These are phyloP conservation scores for Peromyscus eremicus DNA, from an alignment of 2,797 vertebrate genomes.

Conservation along the genomic window DNA sequence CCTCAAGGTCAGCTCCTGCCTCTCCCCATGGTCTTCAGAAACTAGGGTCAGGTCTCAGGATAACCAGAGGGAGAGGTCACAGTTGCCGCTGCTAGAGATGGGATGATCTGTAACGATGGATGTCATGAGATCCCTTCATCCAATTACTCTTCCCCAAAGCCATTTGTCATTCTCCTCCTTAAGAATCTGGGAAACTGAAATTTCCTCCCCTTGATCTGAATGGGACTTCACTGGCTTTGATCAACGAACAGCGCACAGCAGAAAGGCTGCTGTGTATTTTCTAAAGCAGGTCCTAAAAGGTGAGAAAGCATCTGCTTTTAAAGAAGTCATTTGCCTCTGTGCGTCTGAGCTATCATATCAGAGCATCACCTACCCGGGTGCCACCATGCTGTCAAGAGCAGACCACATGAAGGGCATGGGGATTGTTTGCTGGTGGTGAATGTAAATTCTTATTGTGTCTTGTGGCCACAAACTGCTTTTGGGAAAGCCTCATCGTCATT, in stretches of 20 bases:
- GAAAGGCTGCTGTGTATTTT: not conserved
- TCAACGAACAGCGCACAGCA: no score
- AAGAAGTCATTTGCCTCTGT: not conserved
- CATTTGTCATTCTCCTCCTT: not conserved
- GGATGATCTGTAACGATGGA: not conserved
- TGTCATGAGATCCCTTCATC: not conserved
- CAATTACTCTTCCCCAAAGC: not conserved
- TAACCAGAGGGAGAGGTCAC: not conserved
- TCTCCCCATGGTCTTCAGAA: not conserved
- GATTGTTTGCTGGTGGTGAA: not conserved
- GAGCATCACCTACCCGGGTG: not conserved
- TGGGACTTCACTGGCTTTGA: not conserved
- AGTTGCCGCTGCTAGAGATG: not conserved
- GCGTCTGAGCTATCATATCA: not conserved
- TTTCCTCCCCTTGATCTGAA: not conserved
- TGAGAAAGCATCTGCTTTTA: not conserved
- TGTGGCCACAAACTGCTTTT: not conserved
- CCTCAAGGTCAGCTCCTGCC: not conserved
- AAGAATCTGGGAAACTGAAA: not conserved
- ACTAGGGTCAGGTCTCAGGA: not conserved
- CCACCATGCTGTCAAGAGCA: not conserved
- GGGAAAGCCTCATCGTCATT: not conserved
- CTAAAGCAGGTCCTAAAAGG: not conserved
- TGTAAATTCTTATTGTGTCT: not conserved
- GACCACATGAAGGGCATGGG: not conserved